These are phyloP conservation scores for Aethes cnicana DNA, from an alignment of 2,888 invertebrate species.

Conservation along the genomic window DNA sequence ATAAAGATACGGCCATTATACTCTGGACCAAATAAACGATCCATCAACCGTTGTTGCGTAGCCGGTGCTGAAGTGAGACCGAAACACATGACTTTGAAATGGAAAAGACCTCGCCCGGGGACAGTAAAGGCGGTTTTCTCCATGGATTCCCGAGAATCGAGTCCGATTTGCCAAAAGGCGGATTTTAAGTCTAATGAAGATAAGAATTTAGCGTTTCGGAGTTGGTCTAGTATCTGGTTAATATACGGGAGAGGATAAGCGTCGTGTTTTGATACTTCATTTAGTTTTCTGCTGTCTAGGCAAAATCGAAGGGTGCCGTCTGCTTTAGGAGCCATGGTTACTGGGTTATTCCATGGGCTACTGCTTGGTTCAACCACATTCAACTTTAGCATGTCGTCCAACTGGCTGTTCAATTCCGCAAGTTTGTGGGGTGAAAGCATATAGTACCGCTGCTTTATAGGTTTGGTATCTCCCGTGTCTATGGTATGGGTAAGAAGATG, in stretches of 20 bases:
- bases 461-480: too few species aligned
- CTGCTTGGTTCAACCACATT: neutral
- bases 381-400: neutral
- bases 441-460: too few species aligned
- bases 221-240: neutral
- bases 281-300: conserved; percentile 31
- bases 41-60: too few species aligned
- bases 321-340: conserved; percentile 28
- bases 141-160: neutral
- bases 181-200: conserved; percentile 2
- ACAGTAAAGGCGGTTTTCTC: conserved; percentile 27
- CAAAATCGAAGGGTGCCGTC: conserved; percentile 26
- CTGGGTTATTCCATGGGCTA: conserved; percentile 11
- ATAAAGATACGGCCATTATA: neutral
- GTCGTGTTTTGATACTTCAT: too few species aligned
- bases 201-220: neutral
- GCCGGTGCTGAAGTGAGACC: too few species aligned
- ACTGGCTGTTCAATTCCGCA: neutral
- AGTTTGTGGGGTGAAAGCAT: neutral
- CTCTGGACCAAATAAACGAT: too few species aligned
- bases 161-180: conserved; percentile 17
- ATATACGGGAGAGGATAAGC: too few species aligned
- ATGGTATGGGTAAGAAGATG: too few species aligned
- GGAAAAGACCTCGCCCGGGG: too few species aligned
- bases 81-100: too few species aligned